phyloP scores from a whole-genome alignment of 2,888 invertebrate genomes.

The Pyrgus malvae region DNA sequence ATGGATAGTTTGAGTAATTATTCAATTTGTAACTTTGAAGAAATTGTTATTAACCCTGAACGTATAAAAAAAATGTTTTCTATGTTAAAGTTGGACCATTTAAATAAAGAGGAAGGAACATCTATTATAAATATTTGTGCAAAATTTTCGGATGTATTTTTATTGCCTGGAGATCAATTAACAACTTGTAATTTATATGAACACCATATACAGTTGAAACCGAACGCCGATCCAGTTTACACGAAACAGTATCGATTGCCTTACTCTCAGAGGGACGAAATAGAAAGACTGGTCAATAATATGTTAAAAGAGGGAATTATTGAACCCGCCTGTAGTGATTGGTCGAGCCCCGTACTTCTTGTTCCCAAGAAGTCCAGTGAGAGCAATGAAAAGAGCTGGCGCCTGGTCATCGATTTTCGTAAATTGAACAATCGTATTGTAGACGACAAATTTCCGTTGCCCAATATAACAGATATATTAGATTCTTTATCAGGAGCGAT shows the following conservation, averaged over 20 bases:
- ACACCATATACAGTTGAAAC: background rate
- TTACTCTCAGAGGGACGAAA: background rate
- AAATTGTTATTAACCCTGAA: background rate
- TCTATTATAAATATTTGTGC: background rate
- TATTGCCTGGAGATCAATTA: background rate
- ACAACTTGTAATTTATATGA: background rate
- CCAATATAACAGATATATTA: too few species aligned
- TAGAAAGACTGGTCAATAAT: background rate
- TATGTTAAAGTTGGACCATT: background rate
- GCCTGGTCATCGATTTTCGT: slow-evolving; percentile 32
- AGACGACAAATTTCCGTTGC: slow-evolving; percentile 25
- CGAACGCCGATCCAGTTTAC: background rate
- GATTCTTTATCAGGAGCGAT: slow-evolving; percentile 25
- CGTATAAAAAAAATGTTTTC: background rate
- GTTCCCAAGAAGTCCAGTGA: slow-evolving; percentile 31
- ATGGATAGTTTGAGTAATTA: background rate
- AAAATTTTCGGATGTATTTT: background rate
- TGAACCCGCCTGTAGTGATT: background rate
- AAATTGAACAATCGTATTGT: slow-evolving; percentile 21
- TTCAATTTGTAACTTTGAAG: background rate
- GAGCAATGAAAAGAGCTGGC: slow-evolving; percentile 32
- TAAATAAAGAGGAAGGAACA: background rate
- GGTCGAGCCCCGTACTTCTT: background rate
- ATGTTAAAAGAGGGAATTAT: background rate
- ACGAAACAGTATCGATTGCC: background rate